These are phyloP conservation scores for Huso huso DNA, from an alignment of 2,797 vertebrate species.

Conservation along the genomic window DNA sequence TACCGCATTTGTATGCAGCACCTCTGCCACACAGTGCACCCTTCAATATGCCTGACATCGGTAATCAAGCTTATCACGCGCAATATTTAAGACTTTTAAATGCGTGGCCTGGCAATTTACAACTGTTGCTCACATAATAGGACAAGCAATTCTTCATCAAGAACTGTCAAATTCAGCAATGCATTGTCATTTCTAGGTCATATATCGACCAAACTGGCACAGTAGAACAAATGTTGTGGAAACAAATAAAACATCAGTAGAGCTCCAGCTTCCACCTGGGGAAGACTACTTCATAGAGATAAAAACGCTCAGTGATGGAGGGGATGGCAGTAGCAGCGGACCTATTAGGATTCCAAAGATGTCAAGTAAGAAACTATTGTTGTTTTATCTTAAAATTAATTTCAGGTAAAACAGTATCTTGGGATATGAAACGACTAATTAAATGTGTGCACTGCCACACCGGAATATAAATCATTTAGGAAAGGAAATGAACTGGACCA, in stretches of 20 bases:
- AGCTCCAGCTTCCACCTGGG: conserved; percentile 69
- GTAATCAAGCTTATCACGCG: too few relatives aligned
- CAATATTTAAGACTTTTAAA: too few relatives aligned
- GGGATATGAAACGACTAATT: not conserved
- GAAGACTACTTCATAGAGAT: conserved; percentile 83
- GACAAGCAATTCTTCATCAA: too few relatives aligned
- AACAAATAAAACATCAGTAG: conserved; percentile 77
- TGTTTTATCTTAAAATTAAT: not conserved
- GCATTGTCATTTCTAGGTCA: conserved; percentile 50
- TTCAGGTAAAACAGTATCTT: not conserved
- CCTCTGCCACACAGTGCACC: too few relatives aligned
- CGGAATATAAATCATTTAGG: not conserved
- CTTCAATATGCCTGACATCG: too few relatives aligned
- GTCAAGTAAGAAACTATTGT: conserved; percentile 63
- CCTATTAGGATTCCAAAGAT: conserved; percentile 82
- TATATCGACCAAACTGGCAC: conserved; percentile 76
- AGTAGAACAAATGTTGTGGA: conserved; percentile 64
- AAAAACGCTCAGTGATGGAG: conserved; percentile 72
- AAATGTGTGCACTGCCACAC: not conserved
- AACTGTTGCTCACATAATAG: too few relatives aligned
- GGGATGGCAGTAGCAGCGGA: conserved; percentile 77
- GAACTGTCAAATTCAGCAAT: too few relatives aligned
- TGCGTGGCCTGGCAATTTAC: too few relatives aligned
- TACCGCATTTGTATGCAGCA: conserved; percentile 10
- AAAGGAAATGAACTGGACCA: not conserved